Conservation (phyloP, 2,888 invertebrate genomes). For the Perizoma affinitatum region DNA sequence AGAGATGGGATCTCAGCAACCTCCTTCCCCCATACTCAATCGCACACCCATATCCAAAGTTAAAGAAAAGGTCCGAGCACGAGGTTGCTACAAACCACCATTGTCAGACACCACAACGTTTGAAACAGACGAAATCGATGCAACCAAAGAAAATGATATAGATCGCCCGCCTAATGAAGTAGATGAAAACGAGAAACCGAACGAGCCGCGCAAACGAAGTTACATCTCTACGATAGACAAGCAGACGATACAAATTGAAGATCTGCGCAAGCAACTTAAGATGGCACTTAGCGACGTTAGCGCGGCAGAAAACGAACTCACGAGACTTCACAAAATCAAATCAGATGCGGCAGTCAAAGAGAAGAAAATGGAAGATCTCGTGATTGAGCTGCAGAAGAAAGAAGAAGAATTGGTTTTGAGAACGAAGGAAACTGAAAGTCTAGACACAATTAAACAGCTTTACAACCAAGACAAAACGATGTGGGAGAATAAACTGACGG, state of each 20-base stretch:
- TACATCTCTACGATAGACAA: conserved; percentile 85
- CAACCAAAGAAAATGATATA: conserved; percentile 77
- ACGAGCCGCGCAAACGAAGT: conserved; percentile 79
- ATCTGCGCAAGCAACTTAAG: conserved; percentile 88
- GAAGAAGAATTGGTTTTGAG: conserved; percentile 89
- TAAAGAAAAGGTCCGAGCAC: conserved; percentile 81
- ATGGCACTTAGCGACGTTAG: conserved; percentile 85
- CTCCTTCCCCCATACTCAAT: conserved; percentile 85
- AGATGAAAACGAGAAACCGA: conserved; percentile 77
- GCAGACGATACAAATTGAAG: conserved; percentile 87
- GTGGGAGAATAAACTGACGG: conserved; percentile 87
- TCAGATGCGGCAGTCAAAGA: conserved; percentile 88
- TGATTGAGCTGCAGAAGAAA: conserved; percentile 89
- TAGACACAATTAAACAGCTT: conserved; percentile 85
- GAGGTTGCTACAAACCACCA: conserved; percentile 82
- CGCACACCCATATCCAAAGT: conserved; percentile 82
- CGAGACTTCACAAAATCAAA: conserved; percentile 87
- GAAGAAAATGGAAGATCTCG: conserved; percentile 90
- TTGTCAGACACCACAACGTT: conserved; percentile 82
- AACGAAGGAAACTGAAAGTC: conserved; percentile 88
- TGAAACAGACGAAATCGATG: conserved; percentile 81
- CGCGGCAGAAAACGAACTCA: conserved; percentile 89
- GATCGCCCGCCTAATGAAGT: conserved; percentile 58
- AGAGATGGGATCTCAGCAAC: conserved; percentile 81
- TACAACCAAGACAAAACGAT: conserved; percentile 87